Evolutionary conservation across 2,888 invertebrate species (phyloP).

Genomic region (Rambutsinella grinnellia): DNA sequence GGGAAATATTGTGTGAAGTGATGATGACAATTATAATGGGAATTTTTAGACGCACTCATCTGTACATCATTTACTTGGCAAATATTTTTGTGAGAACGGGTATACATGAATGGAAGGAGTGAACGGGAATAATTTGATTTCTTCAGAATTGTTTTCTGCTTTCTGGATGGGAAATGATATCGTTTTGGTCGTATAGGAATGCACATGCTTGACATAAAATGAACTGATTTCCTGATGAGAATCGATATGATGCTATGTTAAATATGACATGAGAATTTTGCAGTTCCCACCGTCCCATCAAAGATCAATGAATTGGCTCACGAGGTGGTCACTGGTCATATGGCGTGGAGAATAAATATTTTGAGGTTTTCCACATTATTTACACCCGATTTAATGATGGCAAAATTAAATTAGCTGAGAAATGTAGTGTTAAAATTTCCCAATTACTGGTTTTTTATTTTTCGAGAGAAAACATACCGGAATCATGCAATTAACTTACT

Average conservation of each 20-base stretch:
- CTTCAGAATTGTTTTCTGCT: no score
- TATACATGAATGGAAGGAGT: neutral
- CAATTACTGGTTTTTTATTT: no score
- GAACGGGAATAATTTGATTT: slow-evolving; percentile 27
- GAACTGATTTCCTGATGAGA: no score
- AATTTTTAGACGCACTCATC: slow-evolving; percentile 30
- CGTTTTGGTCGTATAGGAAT: no score
- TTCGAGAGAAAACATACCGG: slow-evolving; percentile 46
- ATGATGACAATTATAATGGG: slow-evolving; percentile 5
- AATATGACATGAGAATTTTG: slow-evolving; percentile 1
- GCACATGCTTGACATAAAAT: no score
- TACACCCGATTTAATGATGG: slow-evolving; percentile 17
- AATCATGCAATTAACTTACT: slow-evolving; percentile 19
- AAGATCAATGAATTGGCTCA: no score
- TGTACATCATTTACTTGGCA: slow-evolving; percentile 35
- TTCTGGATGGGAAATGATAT: no score
- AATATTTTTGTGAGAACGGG: slow-evolving; percentile 13
- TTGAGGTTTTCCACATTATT: slow-evolving; percentile 34
- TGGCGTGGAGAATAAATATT: slow-evolving; percentile 25
- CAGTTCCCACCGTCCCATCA: slow-evolving; percentile 20
- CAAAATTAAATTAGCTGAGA: no score
- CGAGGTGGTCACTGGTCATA: neutral
- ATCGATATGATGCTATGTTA: slow-evolving; percentile 8
- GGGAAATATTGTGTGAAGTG: slow-evolving; percentile 19
- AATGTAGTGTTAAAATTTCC: no score